Conservation (phyloP, 2,113 vertebrate genomes). For the Pollimyrus isidori region DNA sequence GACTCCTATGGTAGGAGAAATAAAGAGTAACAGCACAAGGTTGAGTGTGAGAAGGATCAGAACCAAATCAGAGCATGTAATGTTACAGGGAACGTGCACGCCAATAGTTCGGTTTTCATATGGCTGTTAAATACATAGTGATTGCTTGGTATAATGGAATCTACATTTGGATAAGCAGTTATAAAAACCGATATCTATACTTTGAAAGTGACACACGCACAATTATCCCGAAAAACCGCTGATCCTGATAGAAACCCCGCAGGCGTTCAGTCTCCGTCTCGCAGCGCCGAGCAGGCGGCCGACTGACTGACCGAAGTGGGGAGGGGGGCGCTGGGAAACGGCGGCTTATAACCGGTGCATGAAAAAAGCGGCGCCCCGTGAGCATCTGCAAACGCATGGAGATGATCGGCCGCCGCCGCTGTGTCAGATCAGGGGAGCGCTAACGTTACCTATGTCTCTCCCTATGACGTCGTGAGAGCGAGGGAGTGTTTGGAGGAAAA, state of each 20-base stretch:
- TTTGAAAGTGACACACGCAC: neutral
- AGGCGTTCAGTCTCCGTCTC: neutral
- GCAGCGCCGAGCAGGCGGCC: neutral
- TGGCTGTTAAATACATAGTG: neutral
- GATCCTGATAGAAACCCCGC: neutral
- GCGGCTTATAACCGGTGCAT: neutral
- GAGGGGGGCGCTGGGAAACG: neutral
- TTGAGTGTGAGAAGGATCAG: neutral
- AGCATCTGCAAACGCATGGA: constrained; percentile 14
- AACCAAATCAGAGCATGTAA: neutral
- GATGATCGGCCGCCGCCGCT: neutral
- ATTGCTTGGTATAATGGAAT: neutral
- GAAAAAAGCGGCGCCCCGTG: neutral
- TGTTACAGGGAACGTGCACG: neutral
- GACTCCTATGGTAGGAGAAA: neutral
- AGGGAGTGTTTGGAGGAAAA: constrained; percentile 30
- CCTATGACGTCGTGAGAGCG: constrained; percentile 56
- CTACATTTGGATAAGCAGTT: neutral
- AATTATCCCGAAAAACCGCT: neutral
- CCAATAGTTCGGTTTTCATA: neutral
- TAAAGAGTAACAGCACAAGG: neutral
- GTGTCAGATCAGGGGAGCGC: constrained; percentile 22
- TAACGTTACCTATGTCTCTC: constrained; percentile 52
- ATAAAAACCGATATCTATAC: neutral
- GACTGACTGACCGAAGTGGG: no score